phyloP scores from a whole-genome alignment of 2,888 invertebrate species.

The Phlogophora meticulosa region DNA sequence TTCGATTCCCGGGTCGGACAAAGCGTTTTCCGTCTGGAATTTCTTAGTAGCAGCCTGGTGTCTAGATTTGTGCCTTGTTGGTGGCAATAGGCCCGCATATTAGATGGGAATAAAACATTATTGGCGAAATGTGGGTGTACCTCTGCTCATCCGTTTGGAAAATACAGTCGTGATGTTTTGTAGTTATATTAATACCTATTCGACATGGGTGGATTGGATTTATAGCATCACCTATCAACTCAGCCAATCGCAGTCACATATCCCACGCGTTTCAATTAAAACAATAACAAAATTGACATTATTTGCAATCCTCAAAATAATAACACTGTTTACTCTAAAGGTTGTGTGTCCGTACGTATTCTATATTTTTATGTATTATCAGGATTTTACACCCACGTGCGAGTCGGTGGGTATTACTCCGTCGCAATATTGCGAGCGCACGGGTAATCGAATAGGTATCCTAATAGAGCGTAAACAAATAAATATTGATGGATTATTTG shows the following conservation, averaged over 20 bases:
- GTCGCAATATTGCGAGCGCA: constrained; percentile 31
- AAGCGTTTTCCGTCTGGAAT: too few relatives aligned
- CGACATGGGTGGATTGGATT: too few relatives aligned
- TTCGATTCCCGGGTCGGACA: too few relatives aligned
- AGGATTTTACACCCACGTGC: constrained; percentile 22
- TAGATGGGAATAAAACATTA: too few relatives aligned
- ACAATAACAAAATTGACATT: not conserved
- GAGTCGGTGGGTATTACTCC: not conserved
- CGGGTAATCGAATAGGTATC: constrained; percentile 39
- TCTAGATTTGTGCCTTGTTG: too few relatives aligned
- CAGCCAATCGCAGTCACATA: not conserved
- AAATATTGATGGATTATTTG: constrained; percentile 23
- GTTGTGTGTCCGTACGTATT: constrained; percentile 3
- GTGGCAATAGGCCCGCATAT: too few relatives aligned
- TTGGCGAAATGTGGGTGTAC: too few relatives aligned
- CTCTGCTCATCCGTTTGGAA: too few relatives aligned
- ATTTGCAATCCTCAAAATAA: not conserved
- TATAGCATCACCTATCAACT: too few relatives aligned
- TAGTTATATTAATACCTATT: too few relatives aligned
- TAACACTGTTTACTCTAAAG: constrained; percentile 4
- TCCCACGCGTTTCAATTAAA: not conserved
- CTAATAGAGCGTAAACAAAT: constrained; percentile 44
- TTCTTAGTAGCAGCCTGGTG: too few relatives aligned
- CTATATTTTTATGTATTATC: constrained; percentile 27
- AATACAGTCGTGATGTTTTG: too few relatives aligned